Evolutionary conservation across 2,113 vertebrate species (phyloP), one percentile per base, ranked within the genome.

Genomic region (Pedionomus torquatus): DNA sequence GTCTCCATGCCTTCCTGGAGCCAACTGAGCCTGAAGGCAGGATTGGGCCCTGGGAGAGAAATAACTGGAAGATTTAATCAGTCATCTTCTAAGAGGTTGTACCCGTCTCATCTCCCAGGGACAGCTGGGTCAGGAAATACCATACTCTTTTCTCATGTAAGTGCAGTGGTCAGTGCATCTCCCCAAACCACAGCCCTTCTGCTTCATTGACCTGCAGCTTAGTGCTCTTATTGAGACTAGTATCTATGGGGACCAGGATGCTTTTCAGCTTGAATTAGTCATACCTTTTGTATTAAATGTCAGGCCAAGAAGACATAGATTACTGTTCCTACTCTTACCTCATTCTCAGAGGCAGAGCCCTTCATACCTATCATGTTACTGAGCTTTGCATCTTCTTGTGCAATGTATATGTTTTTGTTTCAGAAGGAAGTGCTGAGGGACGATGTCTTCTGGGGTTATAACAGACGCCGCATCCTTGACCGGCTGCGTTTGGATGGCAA

Each of bases 401-500:
- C 17, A 3, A 3, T 0, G 5, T 33, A 1, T n/a, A 3, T 66
- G 63, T 28, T 71, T 68, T 63, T 78, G 15, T 89, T 96, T 9
- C 28, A 97, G 96, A 39, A 75, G 44, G 94, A 17, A 44, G 91
- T 96, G 68, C 9, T 92, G 87, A 93, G n/a, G 35, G 98, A 98
- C 5, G 97, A 98, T 0, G 94, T 99, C 15, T 99, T 98, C 97
- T 97, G 87, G 81, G 98, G 98, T n/a, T 92, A 96, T 8, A 69
- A 70, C 7, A 94, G 92, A 7, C 66, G 21, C 25, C 39, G 79
- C 89, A 97, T 99, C 78, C 97, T 98, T 15, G 98, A 98, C 44
- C 97, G 98, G 33, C 96, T 99, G 96, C 96, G 97, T 5, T 89
- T 98, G 61, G 98, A 98, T 23, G 97, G 97, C 33, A 97, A 97